Conservation (phyloP, 2,113 vertebrate genomes). For the Stercorarius parasiticus region DNA sequence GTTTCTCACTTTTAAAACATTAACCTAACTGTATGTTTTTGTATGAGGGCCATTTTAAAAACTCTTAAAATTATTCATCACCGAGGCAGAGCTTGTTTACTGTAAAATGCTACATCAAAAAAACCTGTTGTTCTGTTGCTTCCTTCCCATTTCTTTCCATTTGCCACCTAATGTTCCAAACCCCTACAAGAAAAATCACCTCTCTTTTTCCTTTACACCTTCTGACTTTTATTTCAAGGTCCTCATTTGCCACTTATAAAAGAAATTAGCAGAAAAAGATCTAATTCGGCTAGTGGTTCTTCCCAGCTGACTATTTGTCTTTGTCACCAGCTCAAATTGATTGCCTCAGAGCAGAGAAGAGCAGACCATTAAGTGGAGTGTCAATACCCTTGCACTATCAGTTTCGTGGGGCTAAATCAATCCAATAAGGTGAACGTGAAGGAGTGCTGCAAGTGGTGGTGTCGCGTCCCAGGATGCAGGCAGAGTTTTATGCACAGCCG, state of each 20-base stretch:
- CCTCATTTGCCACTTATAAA: neutral
- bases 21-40: neutral
- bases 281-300: neutral
- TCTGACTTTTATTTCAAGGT: neutral
- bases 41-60: neutral
- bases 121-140: neutral
- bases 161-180: neutral
- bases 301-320: conserved; percentile 16
- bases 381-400: conserved; percentile 16
- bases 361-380: conserved; percentile 42
- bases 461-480: neutral
- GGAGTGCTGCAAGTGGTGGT: neutral
- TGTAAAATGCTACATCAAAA: neutral
- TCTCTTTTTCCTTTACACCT: neutral
- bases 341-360: neutral
- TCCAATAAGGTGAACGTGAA: neutral
- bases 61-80: neutral
- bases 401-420: conserved; percentile 28
- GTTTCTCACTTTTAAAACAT: neutral
- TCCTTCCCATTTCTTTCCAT: neutral
- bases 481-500: neutral
- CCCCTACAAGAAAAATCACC: neutral
- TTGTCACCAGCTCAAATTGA: conserved; percentile 17
- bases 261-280: neutral
- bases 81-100: neutral